Conservation (phyloP, 2,113 vertebrate genomes). For the Salvelinus sp. region DNA sequence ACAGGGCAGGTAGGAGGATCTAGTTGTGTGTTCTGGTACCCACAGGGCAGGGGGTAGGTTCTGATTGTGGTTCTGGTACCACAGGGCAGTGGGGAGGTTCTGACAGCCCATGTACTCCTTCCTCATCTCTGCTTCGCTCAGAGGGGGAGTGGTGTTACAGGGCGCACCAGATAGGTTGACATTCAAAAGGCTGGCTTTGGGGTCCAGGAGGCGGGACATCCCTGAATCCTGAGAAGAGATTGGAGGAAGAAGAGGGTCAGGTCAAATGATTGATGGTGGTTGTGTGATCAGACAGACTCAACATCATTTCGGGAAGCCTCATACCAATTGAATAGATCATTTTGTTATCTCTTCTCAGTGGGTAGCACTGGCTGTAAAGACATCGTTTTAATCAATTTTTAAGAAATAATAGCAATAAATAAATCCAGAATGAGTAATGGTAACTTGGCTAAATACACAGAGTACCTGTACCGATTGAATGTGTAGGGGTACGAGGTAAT, state of each 20-base stretch:
- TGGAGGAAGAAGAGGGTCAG: neutral
- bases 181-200: slow-evolving; percentile 66
- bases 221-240: slow-evolving; percentile 45
- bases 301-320: too few relatives aligned
- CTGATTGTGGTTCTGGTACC: slow-evolving; percentile 75
- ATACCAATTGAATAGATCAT: too few relatives aligned
- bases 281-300: neutral
- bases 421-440: too few relatives aligned
- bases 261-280: neutral
- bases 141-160: slow-evolving; percentile 76
- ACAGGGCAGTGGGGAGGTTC: slow-evolving; percentile 80
- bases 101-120: slow-evolving; percentile 81
- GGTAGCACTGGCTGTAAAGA: too few relatives aligned
- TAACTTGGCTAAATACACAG: too few relatives aligned
- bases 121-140: slow-evolving; percentile 74
- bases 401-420: too few relatives aligned
- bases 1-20: neutral
- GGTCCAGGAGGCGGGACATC: slow-evolving; percentile 54
- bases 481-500: too few relatives aligned
- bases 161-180: slow-evolving; percentile 77
- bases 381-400: too few relatives aligned
- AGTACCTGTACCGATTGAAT: too few relatives aligned
- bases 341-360: too few relatives aligned
- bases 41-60: slow-evolving; percentile 80
- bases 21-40: slow-evolving; percentile 69